Conservation (phyloP, 2,113 vertebrate genomes). For the Triplophysa tibetana region DNA sequence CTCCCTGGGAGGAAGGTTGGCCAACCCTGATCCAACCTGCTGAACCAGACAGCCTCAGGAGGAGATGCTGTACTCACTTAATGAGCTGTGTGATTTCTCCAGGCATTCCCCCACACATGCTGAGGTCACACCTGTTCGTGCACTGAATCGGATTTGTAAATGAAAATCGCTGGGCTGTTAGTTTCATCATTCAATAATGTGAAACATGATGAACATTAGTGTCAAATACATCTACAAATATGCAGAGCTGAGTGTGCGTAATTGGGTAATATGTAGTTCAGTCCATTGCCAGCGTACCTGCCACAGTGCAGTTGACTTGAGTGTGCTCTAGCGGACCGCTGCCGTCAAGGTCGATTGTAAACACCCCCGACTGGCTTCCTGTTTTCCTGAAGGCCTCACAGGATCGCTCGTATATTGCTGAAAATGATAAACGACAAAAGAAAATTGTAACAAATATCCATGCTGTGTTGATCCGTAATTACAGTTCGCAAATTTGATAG, state of each 20-base stretch:
- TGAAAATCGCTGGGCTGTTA: constrained; percentile 28
- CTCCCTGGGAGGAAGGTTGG: constrained; percentile 16
- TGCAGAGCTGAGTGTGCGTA: neutral
- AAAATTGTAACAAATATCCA: neutral
- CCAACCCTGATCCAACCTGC: constrained; percentile 13
- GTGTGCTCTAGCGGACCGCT: constrained; percentile 77
- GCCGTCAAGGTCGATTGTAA: constrained; percentile 81
- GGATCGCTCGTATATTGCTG: constrained; percentile 82
- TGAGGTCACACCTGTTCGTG: constrained; percentile 42
- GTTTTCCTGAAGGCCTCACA: constrained; percentile 82
- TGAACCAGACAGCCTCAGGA: constrained; percentile 36
- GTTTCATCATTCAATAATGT: constrained; percentile 22
- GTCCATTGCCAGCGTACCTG: constrained; percentile 67
- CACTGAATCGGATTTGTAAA: constrained; percentile 26
- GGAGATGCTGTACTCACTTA: constrained; percentile 42
- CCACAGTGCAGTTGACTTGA: constrained; percentile 79
- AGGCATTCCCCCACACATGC: constrained; percentile 35
- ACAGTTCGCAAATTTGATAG: too few relatives aligned
- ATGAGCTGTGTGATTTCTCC: constrained; percentile 50
- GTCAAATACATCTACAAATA: constrained; percentile 13
- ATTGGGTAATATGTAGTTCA: neutral
- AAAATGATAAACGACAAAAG: constrained; percentile 37
- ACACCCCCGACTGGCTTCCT: constrained; percentile 76
- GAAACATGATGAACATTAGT: constrained; percentile 26
- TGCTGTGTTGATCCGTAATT: neutral